phyloP scores from a whole-genome alignment of 2,113 vertebrate genomes.

The Hiodon alosoides region DNA sequence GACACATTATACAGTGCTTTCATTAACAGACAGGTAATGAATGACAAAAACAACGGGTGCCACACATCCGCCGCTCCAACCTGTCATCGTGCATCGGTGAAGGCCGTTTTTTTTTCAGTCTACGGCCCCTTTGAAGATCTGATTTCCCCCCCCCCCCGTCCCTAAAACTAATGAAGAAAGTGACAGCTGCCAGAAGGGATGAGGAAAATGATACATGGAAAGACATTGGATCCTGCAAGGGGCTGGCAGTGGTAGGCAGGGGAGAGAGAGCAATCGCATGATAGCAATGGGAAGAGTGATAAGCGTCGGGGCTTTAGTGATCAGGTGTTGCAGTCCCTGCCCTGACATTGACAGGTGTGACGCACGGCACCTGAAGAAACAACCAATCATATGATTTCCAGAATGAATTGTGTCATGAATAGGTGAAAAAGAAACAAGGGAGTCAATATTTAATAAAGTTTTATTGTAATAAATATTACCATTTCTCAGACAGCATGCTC shows the following conservation, averaged over 20 bases:
- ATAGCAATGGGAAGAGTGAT: slow-evolving; percentile 9
- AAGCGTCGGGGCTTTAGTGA: not conserved
- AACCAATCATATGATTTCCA: not conserved
- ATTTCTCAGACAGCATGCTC: slow-evolving; percentile 34
- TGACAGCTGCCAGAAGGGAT: slow-evolving; percentile 25
- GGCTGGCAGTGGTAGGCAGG: slow-evolving; percentile 9
- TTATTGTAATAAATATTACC: slow-evolving; percentile 13
- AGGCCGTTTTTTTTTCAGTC: not conserved
- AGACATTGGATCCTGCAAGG: slow-evolving; percentile 17
- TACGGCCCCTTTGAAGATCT: slow-evolving; percentile 14
- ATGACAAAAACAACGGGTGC: slow-evolving; percentile 15
- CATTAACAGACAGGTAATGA: slow-evolving; percentile 29
- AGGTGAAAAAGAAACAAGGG: not conserved
- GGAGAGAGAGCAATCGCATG: not conserved
- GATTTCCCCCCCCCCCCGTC: slow-evolving; percentile 2
- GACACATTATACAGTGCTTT: slow-evolving; percentile 32
- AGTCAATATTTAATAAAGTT: slow-evolving; percentile 19
- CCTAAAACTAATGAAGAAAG: slow-evolving; percentile 27
- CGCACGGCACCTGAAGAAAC: not conserved
- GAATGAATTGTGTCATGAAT: not conserved
- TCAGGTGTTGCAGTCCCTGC: slow-evolving; percentile 10
- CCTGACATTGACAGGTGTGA: not conserved
- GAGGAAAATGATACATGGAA: slow-evolving; percentile 13
- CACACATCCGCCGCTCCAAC: slow-evolving; percentile 9
- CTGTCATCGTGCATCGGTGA: not conserved